A percentile compares a stretch with the other conserved stretches of the same genome.
These are phyloP conservation scores for Otis tarda DNA, from an alignment of 2,113 vertebrate genomes.

Conservation along the genomic window DNA sequence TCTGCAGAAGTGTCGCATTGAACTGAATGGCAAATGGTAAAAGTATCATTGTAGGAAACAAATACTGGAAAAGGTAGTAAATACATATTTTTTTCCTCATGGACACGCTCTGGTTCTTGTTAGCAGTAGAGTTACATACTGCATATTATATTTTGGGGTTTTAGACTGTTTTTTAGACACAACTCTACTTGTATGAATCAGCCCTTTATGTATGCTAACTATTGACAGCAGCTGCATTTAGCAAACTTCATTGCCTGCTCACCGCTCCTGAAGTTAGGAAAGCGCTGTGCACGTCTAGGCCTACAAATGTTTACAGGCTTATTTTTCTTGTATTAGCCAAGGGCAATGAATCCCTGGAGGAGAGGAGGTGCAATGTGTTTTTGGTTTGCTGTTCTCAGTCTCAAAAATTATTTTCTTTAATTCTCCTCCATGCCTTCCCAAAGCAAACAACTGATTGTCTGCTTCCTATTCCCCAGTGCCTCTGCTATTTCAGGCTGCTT, in stretches of 20 bases:
- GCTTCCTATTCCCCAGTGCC: not conserved
- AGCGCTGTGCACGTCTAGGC: not conserved
- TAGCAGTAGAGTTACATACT: not conserved
- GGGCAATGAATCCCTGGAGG: not conserved
- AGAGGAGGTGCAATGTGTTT: not conserved
- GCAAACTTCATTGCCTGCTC: not conserved
- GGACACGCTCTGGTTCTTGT: not conserved
- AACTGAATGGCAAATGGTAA: not conserved
- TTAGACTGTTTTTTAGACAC: not conserved
- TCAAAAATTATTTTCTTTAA: not conserved
- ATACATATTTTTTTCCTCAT: not conserved
- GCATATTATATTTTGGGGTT: not conserved
- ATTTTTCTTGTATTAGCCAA: not conserved
- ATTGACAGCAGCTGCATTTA: constrained; percentile 3
- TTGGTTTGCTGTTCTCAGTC: not conserved
- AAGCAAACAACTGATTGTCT: not conserved
- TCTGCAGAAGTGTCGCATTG: not conserved
- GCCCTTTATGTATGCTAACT: not conserved
- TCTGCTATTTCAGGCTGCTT: not conserved
- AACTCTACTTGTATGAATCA: not conserved
- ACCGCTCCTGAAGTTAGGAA: not conserved
- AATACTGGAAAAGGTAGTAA: not conserved
- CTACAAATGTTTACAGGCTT: not conserved
- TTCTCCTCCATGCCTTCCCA: not conserved
- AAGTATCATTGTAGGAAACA: not conserved